phyloP scores from a whole-genome alignment of 2,888 invertebrate genomes.

The Thyatira batis region DNA sequence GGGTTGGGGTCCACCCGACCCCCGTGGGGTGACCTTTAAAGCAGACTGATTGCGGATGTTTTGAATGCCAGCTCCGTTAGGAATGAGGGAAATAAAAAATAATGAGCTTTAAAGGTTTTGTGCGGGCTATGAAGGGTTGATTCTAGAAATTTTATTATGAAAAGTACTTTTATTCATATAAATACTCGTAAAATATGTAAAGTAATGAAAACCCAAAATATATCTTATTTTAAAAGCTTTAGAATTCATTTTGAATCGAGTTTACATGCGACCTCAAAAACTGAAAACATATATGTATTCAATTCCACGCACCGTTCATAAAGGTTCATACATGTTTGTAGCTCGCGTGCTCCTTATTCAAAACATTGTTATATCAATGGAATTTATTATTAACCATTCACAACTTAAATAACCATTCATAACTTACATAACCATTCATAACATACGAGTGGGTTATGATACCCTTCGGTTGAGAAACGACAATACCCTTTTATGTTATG shows the following conservation, averaged over 20 bases:
- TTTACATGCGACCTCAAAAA: neutral
- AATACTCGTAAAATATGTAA: too few species aligned
- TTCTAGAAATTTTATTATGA: too few species aligned
- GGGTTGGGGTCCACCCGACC: neutral
- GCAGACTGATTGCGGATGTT: conserved; percentile 2
- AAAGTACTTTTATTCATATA: too few species aligned
- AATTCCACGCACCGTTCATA: neutral
- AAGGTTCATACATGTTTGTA: too few species aligned
- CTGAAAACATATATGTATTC: neutral
- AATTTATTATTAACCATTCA: too few species aligned
- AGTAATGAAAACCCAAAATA: too few species aligned
- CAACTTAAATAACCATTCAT: neutral
- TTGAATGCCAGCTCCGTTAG: neutral
- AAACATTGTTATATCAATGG: neutral
- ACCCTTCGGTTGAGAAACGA: too few species aligned
- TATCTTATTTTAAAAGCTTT: neutral
- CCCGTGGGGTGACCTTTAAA: neutral
- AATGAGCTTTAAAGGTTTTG: neutral
- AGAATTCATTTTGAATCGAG: neutral
- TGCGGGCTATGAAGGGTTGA: neutral
- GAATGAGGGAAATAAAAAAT: neutral
- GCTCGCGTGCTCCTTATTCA: neutral
- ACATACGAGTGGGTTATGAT: too few species aligned
- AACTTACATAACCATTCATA: neutral
- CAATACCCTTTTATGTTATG: too few species aligned